A percentile compares a stretch with the other conserved stretches of the same genome.
Conservation (phyloP, 35 echinoderm and acorn worm genomes). For the Eucidaris tribuloides region DNA sequence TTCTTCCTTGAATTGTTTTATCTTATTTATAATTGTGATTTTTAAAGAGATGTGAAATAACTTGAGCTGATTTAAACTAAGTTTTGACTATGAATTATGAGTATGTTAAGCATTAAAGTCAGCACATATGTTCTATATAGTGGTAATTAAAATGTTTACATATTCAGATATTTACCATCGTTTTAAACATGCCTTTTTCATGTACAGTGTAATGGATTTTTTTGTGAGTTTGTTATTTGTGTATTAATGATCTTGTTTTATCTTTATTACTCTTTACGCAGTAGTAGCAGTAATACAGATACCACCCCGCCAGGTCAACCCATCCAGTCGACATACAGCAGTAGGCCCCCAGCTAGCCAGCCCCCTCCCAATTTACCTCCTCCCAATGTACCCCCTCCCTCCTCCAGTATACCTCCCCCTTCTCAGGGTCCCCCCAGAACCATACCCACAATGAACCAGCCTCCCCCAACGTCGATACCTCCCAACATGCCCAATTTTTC, state of each 20-base stretch:
- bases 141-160: background rate
- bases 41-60: too few species aligned
- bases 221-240: background rate
- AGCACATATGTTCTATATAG: too few species aligned
- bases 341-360: background rate
- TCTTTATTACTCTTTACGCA: background rate
- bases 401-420: background rate
- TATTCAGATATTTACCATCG: background rate
- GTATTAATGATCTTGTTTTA: background rate
- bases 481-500: conserved; percentile 2
- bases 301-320: conserved; percentile 1
- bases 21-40: too few species aligned
- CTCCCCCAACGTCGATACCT: too few species aligned
- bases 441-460: too few species aligned
- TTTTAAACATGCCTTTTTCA: background rate
- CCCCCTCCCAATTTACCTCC: background rate
- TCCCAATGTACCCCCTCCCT: background rate
- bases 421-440: too few species aligned
- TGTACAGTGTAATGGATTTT: background rate
- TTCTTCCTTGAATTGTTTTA: too few species aligned
- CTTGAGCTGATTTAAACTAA: too few species aligned
- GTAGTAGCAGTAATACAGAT: background rate
- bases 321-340: background rate
- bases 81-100: too few species aligned
- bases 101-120: too few species aligned